These are phyloP conservation scores for Hippocampus barbouri DNA, from an alignment of 2,113 vertebrate genomes.

Conservation along the genomic window DNA sequence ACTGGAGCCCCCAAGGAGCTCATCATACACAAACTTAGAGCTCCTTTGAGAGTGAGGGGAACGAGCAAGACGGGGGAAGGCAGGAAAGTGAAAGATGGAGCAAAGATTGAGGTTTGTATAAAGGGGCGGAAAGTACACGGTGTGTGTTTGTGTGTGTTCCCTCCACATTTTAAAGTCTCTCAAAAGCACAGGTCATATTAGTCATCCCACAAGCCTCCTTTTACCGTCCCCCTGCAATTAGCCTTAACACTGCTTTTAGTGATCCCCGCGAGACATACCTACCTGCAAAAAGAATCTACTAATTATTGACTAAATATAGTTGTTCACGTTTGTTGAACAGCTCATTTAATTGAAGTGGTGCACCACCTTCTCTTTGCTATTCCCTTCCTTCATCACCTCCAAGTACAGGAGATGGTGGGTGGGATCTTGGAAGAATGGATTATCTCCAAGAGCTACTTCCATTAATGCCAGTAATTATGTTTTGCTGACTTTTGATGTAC, in stretches of 20 bases:
- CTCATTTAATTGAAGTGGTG: slow-evolving; percentile 79
- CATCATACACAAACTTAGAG: slow-evolving; percentile 69
- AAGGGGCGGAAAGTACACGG: slow-evolving; percentile 42
- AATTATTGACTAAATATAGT: slow-evolving; percentile 88
- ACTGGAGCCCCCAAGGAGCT: slow-evolving; percentile 71
- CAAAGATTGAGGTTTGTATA: slow-evolving; percentile 40
- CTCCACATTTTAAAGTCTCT: slow-evolving; percentile 47
- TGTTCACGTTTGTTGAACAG: slow-evolving; percentile 79
- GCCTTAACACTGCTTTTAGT: slow-evolving; percentile 69
- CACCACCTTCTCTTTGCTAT: slow-evolving; percentile 58
- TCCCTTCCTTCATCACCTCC: slow-evolving; percentile 45
- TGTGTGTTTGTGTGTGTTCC: slow-evolving; percentile 28
- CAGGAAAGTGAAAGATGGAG: slow-evolving; percentile 25
- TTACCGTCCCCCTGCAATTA: slow-evolving; percentile 69
- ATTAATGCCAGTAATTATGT: slow-evolving; percentile 85
- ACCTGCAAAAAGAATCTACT: slow-evolving; percentile 82
- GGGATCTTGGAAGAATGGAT: slow-evolving; percentile 74
- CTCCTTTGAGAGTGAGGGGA: slow-evolving; percentile 57
- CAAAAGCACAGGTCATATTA: slow-evolving; percentile 48
- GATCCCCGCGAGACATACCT: slow-evolving; percentile 79
- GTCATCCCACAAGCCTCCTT: slow-evolving; percentile 68
- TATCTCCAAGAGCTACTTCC: slow-evolving; percentile 80
- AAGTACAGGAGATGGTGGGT: slow-evolving; percentile 55
- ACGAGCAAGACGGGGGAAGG: slow-evolving; percentile 23
- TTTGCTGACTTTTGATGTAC: slow-evolving; percentile 78